These are phyloP conservation scores for Muscicapa striata DNA, from an alignment of 2,797 vertebrate species.

Conservation along the genomic window DNA sequence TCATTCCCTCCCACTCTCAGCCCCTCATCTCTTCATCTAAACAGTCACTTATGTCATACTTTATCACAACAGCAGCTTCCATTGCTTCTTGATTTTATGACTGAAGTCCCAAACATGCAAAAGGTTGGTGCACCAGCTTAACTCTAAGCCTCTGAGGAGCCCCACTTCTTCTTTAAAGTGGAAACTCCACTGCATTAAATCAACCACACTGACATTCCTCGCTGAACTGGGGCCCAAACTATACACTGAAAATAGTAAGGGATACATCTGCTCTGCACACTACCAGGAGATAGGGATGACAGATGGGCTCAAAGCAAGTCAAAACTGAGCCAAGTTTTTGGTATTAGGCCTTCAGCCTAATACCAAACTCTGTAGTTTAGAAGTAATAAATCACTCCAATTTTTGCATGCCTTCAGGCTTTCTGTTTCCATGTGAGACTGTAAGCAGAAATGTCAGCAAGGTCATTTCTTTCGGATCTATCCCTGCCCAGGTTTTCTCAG, in stretches of 20 bases:
- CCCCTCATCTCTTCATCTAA: background rate
- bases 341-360: background rate
- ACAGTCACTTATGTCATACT: background rate
- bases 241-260: conserved; percentile 37
- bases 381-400: background rate
- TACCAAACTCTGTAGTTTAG: background rate
- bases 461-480: background rate
- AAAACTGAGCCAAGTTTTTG: conserved; percentile 24
- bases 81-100: conserved; percentile 21
- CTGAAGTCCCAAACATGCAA: background rate
- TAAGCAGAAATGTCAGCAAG: conserved; percentile 21
- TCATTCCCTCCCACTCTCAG: background rate
- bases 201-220: background rate
- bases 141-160: conserved; percentile 7
- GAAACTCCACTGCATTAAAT: conserved; percentile 29
- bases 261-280: conserved; percentile 24
- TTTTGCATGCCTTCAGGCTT: background rate
- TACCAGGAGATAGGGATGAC: conserved; percentile 28
- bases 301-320: conserved; percentile 28
- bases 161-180: background rate
- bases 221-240: background rate
- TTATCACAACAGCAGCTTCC: background rate
- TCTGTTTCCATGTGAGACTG: background rate
- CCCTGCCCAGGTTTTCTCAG: background rate
- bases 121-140: background rate